These are phyloP conservation scores for Isaurus tuberculatus DNA, from an alignment of 92 coral and sea anemone genomes.

Conservation along the genomic window DNA sequence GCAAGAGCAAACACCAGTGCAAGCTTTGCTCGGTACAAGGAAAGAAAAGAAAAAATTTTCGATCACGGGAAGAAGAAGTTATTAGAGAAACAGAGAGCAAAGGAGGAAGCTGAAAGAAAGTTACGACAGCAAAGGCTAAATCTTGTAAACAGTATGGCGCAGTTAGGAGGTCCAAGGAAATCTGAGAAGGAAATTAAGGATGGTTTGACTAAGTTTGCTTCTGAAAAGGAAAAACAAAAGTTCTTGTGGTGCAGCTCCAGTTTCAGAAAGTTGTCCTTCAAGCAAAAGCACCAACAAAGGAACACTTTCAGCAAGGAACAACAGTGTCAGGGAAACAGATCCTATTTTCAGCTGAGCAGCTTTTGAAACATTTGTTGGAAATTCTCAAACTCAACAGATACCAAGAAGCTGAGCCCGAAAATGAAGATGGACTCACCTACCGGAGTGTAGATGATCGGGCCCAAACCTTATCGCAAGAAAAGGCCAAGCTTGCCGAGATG, in stretches of 20 bases:
- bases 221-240: constrained; percentile 44
- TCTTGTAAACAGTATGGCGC: constrained; percentile 21
- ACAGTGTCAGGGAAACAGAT: constrained; percentile 44
- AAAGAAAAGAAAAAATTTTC: constrained; percentile 40
- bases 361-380: constrained; percentile 38
- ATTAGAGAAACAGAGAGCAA: constrained; percentile 49
- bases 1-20: constrained; percentile 32
- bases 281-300: constrained; percentile 38
- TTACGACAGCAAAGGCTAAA: constrained; percentile 39
- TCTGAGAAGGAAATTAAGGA: constrained; percentile 23
- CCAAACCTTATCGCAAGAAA: constrained; percentile 43
- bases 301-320: constrained; percentile 57
- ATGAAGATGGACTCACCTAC: constrained; percentile 40
- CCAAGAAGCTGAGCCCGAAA: constrained; percentile 27
- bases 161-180: constrained; percentile 46
- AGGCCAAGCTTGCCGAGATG: constrained; percentile 46
- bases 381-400: constrained; percentile 26
- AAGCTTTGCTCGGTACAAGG: constrained; percentile 31
- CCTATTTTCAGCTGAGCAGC: constrained; percentile 42
- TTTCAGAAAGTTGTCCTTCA: constrained; percentile 3
- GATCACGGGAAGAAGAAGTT: constrained; percentile 50
- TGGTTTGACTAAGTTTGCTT: constrained; percentile 42
- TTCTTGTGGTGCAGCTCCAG: constrained; percentile 25
- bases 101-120: constrained; percentile 50
- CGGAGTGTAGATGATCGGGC: constrained; percentile 29